These are phyloP conservation scores for Poeciliopsis retropinna DNA, from an alignment of 2,113 vertebrate genomes.

Conservation along the genomic window DNA sequence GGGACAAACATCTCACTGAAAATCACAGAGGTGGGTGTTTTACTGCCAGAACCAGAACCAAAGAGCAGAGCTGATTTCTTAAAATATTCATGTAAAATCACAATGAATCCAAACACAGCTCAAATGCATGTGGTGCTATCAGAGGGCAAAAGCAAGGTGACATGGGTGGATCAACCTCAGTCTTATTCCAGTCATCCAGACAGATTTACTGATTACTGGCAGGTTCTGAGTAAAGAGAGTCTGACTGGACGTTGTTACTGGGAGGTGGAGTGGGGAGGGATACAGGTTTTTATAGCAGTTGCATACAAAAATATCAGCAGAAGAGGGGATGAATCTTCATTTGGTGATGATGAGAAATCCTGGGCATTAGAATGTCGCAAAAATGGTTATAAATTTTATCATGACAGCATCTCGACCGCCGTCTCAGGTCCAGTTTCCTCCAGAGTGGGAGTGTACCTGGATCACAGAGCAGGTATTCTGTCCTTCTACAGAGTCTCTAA, in stretches of 20 bases:
- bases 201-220: not conserved
- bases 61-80: constrained; percentile 17
- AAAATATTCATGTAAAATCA: constrained; percentile 3
- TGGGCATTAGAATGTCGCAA: not conserved
- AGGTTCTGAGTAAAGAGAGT: constrained; percentile 4
- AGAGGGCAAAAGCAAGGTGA: constrained; percentile 5
- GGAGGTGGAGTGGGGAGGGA: not conserved
- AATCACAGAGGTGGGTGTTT: not conserved
- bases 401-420: not conserved
- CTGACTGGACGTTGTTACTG: constrained; percentile 9
- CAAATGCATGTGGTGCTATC: not conserved
- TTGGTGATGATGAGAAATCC: constrained; percentile 9
- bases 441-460: not conserved
- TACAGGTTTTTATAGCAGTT: not conserved
- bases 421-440: not conserved
- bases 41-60: not conserved
- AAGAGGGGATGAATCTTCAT: not conserved
- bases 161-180: not conserved
- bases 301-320: constrained; percentile 10
- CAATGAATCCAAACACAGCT: constrained; percentile 4
- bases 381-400: not conserved
- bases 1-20: not conserved
- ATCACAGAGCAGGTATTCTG: not conserved
- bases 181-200: constrained; percentile 4
- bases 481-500: not conserved